Conservation (phyloP, 2,797 vertebrate species). For the Microcaecilia unicolor region DNA sequence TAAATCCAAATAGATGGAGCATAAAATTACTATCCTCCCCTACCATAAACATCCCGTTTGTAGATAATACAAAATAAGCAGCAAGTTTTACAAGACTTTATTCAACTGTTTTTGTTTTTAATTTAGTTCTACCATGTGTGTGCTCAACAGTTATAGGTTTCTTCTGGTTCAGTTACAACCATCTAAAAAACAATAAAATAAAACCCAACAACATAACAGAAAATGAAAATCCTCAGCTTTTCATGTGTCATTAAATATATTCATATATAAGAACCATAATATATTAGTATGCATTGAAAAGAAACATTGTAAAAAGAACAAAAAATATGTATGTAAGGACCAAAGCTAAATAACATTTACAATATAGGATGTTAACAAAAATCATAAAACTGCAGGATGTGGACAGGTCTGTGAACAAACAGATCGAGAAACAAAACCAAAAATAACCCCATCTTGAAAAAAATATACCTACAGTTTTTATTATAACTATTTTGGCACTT, state of each 20-base stretch:
- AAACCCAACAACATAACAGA: no score
- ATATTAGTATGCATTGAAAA: conserved; percentile 98
- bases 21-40: no score
- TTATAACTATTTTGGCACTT: conserved; percentile 23
- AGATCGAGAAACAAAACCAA: no score
- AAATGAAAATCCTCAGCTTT: conserved; percentile 86
- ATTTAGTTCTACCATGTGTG: conserved; percentile 83
- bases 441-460: no score
- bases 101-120: conserved; percentile 82
- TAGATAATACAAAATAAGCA: no score
- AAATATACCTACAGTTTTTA: no score
- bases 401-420: conserved; percentile 31
- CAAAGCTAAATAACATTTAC: conserved; percentile 86
- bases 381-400: conserved; percentile 39
- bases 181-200: conserved; percentile 62
- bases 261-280: conserved; percentile 99
- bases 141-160: conserved; percentile 84
- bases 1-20: no score
- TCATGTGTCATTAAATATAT: conserved; percentile 98
- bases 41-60: no score
- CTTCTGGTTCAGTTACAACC: conserved; percentile 70
- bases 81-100: conserved; percentile 80
- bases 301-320: conserved; percentile 76
- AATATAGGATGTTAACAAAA: conserved; percentile 86
- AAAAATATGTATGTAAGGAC: conserved; percentile 71